Evolutionary conservation across 2,113 vertebrate genomes (phyloP).

Genomic region (Petrocephalus microphthalmus): DNA sequence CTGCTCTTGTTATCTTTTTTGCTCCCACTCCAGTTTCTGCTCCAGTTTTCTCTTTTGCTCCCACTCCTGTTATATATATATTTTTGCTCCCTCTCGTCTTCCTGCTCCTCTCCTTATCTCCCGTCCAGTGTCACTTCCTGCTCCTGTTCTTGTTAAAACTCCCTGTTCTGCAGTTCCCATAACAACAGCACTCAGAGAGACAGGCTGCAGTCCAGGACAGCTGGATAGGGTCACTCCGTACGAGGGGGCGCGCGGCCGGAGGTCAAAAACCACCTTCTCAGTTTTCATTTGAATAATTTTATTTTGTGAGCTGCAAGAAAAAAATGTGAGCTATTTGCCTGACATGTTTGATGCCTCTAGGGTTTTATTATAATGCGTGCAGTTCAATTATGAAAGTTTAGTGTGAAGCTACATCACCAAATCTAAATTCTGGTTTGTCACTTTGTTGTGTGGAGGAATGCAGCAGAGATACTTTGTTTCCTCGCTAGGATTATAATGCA

Average conservation of each 20-base stretch:
- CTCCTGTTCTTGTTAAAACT: not conserved
- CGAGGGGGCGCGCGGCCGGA: not conserved
- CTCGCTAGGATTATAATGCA: not conserved
- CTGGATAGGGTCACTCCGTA: not conserved
- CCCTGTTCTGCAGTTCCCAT: not conserved
- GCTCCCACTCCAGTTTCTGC: not conserved
- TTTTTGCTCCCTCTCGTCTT: not conserved
- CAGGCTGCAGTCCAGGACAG: not conserved
- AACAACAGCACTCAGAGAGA: not conserved
- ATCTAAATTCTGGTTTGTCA: not conserved
- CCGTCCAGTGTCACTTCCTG: not conserved
- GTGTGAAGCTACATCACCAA: not conserved
- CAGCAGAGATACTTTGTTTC: not conserved
- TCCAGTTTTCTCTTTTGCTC: not conserved
- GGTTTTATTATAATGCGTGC: not conserved
- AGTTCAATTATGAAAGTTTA: not conserved
- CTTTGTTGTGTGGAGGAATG: not conserved
- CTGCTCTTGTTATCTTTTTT: not conserved
- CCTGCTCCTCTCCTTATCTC: not conserved
- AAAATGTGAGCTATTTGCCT: not conserved
- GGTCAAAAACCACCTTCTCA: constrained; percentile 11
- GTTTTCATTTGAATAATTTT: constrained; percentile 5
- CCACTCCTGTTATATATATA: not conserved
- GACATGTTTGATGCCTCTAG: not conserved
- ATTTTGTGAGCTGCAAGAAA: not conserved